These are phyloP conservation scores for Dryoscopus gambensis DNA, from an alignment of 2,113 vertebrate species.

Conservation along the genomic window DNA sequence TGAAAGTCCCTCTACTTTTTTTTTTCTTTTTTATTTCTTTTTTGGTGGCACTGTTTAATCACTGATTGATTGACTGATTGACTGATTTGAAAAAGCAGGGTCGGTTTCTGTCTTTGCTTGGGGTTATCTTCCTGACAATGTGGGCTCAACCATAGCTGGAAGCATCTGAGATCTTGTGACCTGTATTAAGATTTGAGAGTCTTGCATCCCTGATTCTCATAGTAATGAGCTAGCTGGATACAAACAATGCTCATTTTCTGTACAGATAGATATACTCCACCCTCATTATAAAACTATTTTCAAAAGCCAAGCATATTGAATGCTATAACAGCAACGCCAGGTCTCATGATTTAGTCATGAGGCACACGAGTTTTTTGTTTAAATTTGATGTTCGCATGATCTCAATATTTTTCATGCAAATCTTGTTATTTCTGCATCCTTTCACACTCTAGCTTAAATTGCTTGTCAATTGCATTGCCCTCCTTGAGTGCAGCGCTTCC, in stretches of 20 bases:
- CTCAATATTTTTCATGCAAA: constrained; percentile 84
- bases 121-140: background rate
- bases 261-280: constrained; percentile 58
- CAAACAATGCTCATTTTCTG: constrained; percentile 66
- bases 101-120: constrained; percentile 38
- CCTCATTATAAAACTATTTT: constrained; percentile 76
- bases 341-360: constrained; percentile 82
- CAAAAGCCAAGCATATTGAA: constrained; percentile 72
- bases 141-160: background rate
- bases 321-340: constrained; percentile 71
- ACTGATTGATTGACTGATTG: constrained; percentile 25
- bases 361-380: constrained; percentile 74
- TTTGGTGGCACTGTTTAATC: constrained; percentile 16
- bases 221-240: constrained; percentile 60
- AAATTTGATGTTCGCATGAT: constrained; percentile 79
- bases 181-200: constrained; percentile 50
- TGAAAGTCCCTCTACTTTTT: background rate
- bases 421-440: constrained; percentile 81
- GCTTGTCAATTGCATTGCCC: constrained; percentile 75
- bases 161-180: constrained; percentile 22
- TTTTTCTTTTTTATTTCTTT: background rate
- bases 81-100: constrained; percentile 18
- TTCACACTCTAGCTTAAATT: constrained; percentile 77
- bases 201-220: constrained; percentile 38
- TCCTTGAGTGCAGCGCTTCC: constrained; percentile 69